Evolutionary conservation across 37 sponge, comb jelly and placozoan genomes (phyloP), one percentile per base, ranked within the genome.

Genomic region (Geodia barretti): DNA sequence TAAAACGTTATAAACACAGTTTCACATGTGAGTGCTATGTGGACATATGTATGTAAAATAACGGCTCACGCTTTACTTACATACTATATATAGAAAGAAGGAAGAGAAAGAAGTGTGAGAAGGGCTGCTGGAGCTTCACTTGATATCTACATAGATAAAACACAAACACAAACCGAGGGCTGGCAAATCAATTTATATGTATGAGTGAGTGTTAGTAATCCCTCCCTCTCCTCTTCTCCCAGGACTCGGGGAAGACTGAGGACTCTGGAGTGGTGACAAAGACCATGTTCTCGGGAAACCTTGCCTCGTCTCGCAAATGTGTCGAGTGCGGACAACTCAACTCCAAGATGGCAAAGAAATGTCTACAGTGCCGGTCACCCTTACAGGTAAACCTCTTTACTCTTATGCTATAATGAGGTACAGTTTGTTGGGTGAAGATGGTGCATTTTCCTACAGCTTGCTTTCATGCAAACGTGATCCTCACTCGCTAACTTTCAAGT

Each of bases 281-380:
- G 64, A 81, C 88, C 9, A 39, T 77, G 33, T 77, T 71, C 65
- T 32, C 71, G 0, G 82, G 77, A 0, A 79, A 68, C 59, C 28
- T 78, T 21, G 24, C 74, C 4, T 72, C 86, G 14, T 64, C 88
- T 11, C 36, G 89, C 37, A 78, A 72, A 37, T 88, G 89, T 40
- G 39, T n/a, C 39, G 89, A 88, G 79, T 88, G 89, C 64, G 78
- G 68, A 1, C 73, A 74, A 54, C 61, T 76, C 60, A 92, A 92
- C 76, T 58, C 81, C 23, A 87, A 78, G 37, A 92, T 79, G 81
- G 88, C 92, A 36, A 92, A 92, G 88, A 92, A 92, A 62, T 92
- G 92, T 75, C 20, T 72, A 3, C 79, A 74, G 28, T 92, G 92
- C 47, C 25, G 70, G 14, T 26, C 33, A 71, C 39, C 39, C 33